phyloP scores from a whole-genome alignment of 1,140 invertebrate species.

The Ladona fulva region DNA sequence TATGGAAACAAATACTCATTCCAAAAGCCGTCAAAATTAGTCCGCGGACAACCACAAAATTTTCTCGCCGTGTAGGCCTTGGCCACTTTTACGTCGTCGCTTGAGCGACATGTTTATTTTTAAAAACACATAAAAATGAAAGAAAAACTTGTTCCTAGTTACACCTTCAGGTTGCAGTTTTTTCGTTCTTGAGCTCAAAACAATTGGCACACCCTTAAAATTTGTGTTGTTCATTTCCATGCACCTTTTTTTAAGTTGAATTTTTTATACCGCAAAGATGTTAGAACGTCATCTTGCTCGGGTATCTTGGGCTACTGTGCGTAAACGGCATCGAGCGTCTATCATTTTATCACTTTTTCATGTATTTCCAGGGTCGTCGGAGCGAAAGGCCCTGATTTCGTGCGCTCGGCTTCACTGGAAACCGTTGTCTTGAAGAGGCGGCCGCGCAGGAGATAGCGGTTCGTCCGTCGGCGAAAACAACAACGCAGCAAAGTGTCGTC shows the following conservation, averaged over 20 bases:
- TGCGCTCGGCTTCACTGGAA: no score
- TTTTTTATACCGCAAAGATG: neutral
- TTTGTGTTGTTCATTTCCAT: neutral
- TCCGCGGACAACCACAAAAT: neutral
- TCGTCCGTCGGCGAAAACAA: no score
- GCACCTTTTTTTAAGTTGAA: neutral
- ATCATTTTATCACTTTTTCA: neutral
- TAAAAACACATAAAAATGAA: constrained; percentile 11
- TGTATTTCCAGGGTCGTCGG: neutral
- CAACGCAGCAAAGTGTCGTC: no score
- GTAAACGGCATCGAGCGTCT: neutral
- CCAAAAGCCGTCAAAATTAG: neutral
- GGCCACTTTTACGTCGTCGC: neutral
- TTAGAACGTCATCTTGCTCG: neutral
- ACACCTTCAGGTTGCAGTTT: neutral
- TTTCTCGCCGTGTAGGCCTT: neutral
- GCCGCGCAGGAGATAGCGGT: no score
- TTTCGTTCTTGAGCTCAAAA: neutral
- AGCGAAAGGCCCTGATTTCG: neutral
- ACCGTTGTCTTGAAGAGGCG: no score
- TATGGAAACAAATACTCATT: neutral
- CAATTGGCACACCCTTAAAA: neutral
- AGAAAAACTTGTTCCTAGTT: neutral
- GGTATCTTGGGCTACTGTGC: neutral
- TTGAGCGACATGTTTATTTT: neutral